phyloP scores from a whole-genome alignment of 92 coral and sea anemone genomes.

The Montipora capitata region DNA sequence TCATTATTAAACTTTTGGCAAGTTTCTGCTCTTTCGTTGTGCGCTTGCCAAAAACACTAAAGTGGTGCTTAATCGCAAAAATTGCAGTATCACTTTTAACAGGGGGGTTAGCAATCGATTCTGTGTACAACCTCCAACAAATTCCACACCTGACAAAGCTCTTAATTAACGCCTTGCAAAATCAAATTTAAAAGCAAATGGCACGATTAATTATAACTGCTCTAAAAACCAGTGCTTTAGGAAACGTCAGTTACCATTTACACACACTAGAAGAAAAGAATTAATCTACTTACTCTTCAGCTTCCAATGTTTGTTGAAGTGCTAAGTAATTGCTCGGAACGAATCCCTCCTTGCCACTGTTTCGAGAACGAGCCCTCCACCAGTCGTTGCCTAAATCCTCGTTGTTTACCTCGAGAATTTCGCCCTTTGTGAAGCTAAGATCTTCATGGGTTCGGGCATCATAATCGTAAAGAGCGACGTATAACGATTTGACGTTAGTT shows the following conservation, averaged over 20 bases:
- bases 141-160: neutral
- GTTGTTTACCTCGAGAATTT: conserved; percentile 89
- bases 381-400: conserved; percentile 91
- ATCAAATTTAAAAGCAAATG: conserved; percentile 15
- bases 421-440: conserved; percentile 96
- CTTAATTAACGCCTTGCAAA: neutral
- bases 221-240: neutral
- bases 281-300: conserved; percentile 92
- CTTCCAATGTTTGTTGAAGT: conserved; percentile 88
- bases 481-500: conserved; percentile 69
- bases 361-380: conserved; percentile 96
- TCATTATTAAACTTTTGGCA: neutral
- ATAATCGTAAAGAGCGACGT: conserved; percentile 94
- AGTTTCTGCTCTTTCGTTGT: neutral
- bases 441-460: conserved; percentile 97
- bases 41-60: conserved; percentile 10
- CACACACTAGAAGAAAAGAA: neutral
- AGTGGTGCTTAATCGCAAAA: conserved; percentile 11
- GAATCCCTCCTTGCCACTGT: conserved; percentile 84
- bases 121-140: neutral
- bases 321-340: conserved; percentile 99
- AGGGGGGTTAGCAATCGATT: no score
- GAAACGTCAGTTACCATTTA: neutral
- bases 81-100: neutral
- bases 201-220: conserved; percentile 4